A percentile compares a stretch with the other conserved stretches of the same genome.
Conservation (phyloP, 2,888 invertebrate species). For the Spodoptera picta region DNA sequence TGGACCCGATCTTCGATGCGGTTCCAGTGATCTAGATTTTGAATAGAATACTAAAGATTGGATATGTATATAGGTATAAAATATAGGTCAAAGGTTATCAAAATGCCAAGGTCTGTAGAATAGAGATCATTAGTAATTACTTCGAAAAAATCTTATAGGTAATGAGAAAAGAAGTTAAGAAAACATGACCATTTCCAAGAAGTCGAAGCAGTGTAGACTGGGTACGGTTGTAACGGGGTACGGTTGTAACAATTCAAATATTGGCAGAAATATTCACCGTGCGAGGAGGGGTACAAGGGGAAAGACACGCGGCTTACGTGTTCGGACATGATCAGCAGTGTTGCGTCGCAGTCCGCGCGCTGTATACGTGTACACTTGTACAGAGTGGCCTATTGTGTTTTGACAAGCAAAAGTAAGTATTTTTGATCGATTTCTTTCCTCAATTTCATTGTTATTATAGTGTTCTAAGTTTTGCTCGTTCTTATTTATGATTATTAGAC, state of each 20-base stretch:
- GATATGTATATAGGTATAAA: slow-evolving; percentile 21
- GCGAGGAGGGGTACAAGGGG: slow-evolving; percentile 6
- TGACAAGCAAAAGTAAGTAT: slow-evolving; percentile 1
- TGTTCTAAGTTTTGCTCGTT: too few relatives aligned
- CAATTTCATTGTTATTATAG: too few relatives aligned
- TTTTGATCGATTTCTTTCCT: too few relatives aligned
- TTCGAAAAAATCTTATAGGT: not conserved
- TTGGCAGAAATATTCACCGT: not conserved
- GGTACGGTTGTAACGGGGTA: slow-evolving; percentile 8
- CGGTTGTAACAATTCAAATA: slow-evolving; percentile 5
- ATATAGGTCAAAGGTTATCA: slow-evolving; percentile 18
- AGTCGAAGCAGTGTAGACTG: slow-evolving; percentile 2
- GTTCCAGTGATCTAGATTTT: slow-evolving; percentile 27
- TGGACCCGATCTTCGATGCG: slow-evolving; percentile 35
- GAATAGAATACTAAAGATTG: slow-evolving; percentile 20
- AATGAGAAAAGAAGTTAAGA: too few relatives aligned
- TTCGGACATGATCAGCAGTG: slow-evolving; percentile 4
- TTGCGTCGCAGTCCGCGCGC: slow-evolving; percentile 1
- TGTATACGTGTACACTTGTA: slow-evolving; percentile 4
- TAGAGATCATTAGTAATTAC: not conserved
- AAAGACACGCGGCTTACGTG: not conserved
- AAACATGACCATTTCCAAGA: too few relatives aligned
- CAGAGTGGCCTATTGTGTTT: not conserved
- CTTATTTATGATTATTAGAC: too few relatives aligned
- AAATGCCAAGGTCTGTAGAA: not conserved